Base-by-base conservation (phyloP, 2,113 vertebrate species). In the Thryonomys swinderianus region DNA sequence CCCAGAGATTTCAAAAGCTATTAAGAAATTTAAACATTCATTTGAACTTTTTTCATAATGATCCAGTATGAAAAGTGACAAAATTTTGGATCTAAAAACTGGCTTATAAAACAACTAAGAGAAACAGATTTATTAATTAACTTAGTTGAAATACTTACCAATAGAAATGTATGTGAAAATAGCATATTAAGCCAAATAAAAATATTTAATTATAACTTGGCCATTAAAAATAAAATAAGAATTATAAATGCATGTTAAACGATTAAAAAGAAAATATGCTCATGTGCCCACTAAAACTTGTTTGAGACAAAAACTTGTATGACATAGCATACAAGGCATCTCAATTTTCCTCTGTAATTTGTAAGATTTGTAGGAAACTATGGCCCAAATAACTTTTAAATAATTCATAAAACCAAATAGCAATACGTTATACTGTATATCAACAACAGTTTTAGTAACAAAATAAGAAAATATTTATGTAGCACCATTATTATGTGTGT, bases 391-490 rank as follows among this genome's bases (percentile, higher is more conserved):
- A 7, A 86, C 90, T 95, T 93, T 79, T 45, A 91, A 66, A 17
- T 85, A 83, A 78, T 90, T 64, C 27, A 64, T 79, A 40, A 88
- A 90, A 59, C 23, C 53, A 91, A 85, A 42, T 17, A 78, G 42
- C 88, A 93, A 80, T 83, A 74, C 59, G 85, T 76, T 79, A 42
- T 48, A 62, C 51, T 83, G 21, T 21, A 73, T 62, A 23, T 30
- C 17, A 53, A n/a, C 14, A 85, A 20, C 7, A 85, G 82, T 59
- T 74, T 16, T 42, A 55, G 7, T 76, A 94, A 84, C 64, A 42
- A 94, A 95, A 85, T 69, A 90, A 73, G 62, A 82, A 90, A 48
- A 74, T 81, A 79, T 89, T 74, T 93, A 27, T 51, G 5, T 62
- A 64, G 32, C 67, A 69, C 11, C 20, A 34, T n/a, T 83, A 83